Evolutionary conservation across 2,113 vertebrate genomes (phyloP).

Genomic region (Symphodus melops): DNA sequence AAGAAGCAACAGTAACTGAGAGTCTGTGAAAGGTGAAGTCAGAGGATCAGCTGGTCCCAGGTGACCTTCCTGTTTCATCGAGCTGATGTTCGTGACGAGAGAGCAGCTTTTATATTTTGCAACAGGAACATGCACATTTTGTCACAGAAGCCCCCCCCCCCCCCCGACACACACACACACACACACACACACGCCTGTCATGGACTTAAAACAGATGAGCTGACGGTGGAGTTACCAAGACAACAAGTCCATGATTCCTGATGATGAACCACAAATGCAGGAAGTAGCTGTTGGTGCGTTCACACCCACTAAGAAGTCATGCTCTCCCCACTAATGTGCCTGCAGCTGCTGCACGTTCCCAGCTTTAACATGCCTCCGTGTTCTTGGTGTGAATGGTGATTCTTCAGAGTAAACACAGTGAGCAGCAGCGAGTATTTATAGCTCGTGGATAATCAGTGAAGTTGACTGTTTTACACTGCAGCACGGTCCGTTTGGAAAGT

Average conservation of each 20-base stretch:
- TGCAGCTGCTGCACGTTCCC: slow-evolving; percentile 50
- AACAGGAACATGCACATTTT: not conserved
- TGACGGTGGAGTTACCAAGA: slow-evolving; percentile 67
- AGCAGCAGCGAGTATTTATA: slow-evolving; percentile 55
- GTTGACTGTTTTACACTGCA: slow-evolving; percentile 58
- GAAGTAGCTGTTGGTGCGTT: slow-evolving; percentile 54
- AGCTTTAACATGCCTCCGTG: slow-evolving; percentile 20
- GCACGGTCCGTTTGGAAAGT: slow-evolving; percentile 30
- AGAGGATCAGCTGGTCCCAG: not conserved
- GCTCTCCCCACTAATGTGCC: slow-evolving; percentile 56
- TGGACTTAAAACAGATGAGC: slow-evolving; percentile 37
- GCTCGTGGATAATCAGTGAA: slow-evolving; percentile 62
- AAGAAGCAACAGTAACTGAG: not conserved
- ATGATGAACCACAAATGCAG: slow-evolving; percentile 61
- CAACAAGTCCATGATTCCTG: slow-evolving; percentile 60
- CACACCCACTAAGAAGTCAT: slow-evolving; percentile 42
- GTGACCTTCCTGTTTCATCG: slow-evolving; percentile 4
- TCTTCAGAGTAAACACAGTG: slow-evolving; percentile 50
- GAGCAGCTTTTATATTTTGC: slow-evolving; percentile 3
- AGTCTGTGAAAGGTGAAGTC: not conserved
- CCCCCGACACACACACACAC: too few relatives aligned
- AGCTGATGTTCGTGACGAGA: slow-evolving; percentile 13
- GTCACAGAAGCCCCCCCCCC: not conserved
- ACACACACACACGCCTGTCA: too few relatives aligned
- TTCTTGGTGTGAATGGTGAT: slow-evolving; percentile 47